Evolutionary conservation across 1,140 invertebrate species (phyloP).

Genomic region (Octopus sinensis): DNA sequence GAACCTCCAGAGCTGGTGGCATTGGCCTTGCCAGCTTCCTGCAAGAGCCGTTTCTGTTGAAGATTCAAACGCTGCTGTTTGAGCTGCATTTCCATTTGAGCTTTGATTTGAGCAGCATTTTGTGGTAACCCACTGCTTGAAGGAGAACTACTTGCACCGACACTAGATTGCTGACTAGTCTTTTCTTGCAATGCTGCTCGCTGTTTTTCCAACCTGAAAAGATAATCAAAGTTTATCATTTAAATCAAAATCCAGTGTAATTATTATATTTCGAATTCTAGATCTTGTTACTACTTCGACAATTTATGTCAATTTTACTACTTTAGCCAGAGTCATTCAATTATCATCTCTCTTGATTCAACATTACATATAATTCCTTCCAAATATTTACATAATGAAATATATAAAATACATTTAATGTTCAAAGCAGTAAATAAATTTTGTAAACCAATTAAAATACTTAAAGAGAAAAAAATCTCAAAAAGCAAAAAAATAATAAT

Average conservation of each 20-base stretch:
- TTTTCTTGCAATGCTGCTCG: constrained; percentile 47
- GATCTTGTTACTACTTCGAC: too few species aligned
- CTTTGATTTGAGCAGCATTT: constrained; percentile 77
- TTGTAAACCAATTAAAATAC: too few species aligned
- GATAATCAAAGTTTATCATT: not conserved
- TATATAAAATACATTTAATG: too few species aligned
- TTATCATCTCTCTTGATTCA: too few species aligned
- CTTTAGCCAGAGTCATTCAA: too few species aligned
- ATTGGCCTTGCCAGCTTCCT: constrained; percentile 47
- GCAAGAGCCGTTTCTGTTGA: constrained; percentile 72
- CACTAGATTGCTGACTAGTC: constrained; percentile 21
- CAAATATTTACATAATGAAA: too few species aligned
- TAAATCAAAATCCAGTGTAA: not conserved
- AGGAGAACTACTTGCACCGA: not conserved
- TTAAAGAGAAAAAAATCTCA: too few species aligned
- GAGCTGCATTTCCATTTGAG: constrained; percentile 86
- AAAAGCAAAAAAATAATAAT: too few species aligned
- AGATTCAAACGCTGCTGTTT: constrained; percentile 80
- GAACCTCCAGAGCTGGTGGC: constrained; percentile 15
- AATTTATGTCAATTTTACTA: too few species aligned
- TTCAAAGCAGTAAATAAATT: too few species aligned
- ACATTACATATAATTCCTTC: too few species aligned
- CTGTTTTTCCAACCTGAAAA: constrained; percentile 50
- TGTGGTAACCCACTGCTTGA: constrained; percentile 21
- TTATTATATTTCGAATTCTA: too few species aligned